Conservation (phyloP, 1,140 invertebrate genomes). For the Listronotus oregonensis region DNA sequence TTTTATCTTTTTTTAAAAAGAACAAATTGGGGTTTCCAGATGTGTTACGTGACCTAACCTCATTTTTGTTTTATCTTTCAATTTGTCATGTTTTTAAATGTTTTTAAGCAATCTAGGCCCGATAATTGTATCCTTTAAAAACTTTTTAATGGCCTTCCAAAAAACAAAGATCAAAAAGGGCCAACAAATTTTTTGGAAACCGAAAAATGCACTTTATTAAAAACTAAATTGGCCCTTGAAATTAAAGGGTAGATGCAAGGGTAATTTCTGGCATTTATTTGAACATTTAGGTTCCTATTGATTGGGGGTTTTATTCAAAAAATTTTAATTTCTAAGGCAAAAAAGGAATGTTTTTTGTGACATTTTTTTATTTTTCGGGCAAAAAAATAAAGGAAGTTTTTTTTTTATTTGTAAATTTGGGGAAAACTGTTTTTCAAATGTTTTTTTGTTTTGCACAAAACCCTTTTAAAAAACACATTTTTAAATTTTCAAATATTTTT, state of each 20-base stretch:
- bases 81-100: background rate
- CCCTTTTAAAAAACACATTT: too few relatives aligned
- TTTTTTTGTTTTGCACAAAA: too few relatives aligned
- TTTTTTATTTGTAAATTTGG: too few relatives aligned
- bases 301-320: background rate
- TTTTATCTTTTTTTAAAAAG: constrained; percentile 2
- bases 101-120: background rate
- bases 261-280: constrained; percentile 13
- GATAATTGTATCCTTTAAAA: background rate
- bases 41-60: constrained; percentile 10
- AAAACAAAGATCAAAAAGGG: background rate
- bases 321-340: too few relatives aligned
- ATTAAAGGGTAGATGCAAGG: constrained; percentile 4
- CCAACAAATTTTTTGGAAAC: background rate
- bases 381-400: too few relatives aligned
- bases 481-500: background rate
- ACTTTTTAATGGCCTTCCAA: background rate
- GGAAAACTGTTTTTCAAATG: too few relatives aligned
- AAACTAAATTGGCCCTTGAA: constrained; percentile 9
- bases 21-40: background rate
- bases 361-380: too few relatives aligned
- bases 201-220: constrained; percentile 9
- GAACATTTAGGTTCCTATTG: constrained; percentile 2
- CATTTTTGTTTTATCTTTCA: constrained; percentile 21
- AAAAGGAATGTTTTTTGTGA: too few relatives aligned